Percentiles rank a stretch among this genome's conserved stretches.
Evolutionary conservation across 2,797 vertebrate genomes (phyloP).

Genomic region (Naso thynnoides): DNA sequence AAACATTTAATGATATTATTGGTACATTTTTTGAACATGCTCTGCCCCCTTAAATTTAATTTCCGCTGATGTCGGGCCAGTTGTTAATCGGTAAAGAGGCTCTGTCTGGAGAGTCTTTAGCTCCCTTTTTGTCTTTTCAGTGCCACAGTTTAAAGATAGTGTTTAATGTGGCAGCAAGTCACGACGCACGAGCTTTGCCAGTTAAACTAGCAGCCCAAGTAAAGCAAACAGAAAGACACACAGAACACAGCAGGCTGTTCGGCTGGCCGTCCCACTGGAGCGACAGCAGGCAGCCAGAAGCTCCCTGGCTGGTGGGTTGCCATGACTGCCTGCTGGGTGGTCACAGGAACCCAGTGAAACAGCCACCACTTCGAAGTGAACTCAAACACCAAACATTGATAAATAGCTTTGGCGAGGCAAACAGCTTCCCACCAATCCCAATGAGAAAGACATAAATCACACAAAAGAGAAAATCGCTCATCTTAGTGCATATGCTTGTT

Average conservation of each 20-base stretch:
- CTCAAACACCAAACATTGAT: conserved; percentile 18
- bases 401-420: conserved; percentile 32
- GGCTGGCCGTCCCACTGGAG: conserved; percentile 31
- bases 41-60: background rate
- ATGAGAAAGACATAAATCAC: background rate
- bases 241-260: conserved; percentile 26
- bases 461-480: background rate
- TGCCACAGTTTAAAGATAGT: conserved; percentile 20
- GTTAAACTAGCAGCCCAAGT: conserved; percentile 3
- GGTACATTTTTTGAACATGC: background rate
- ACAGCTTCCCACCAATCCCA: background rate
- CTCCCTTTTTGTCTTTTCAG: conserved; percentile 16
- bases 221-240: conserved; percentile 47
- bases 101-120: conserved; percentile 2
- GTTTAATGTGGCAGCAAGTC: conserved; percentile 56
- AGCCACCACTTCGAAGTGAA: conserved; percentile 10
- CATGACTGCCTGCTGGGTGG: conserved; percentile 54
- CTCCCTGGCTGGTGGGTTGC: conserved; percentile 51
- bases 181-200: conserved; percentile 39
- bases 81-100: background rate
- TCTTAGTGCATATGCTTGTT: background rate
- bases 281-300: conserved; percentile 32
- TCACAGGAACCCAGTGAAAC: conserved; percentile 55
- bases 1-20: background rate
- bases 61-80: background rate